Evolutionary conservation across 2,888 invertebrate species (phyloP).

Genomic region (Eupithecia dodoneata): DNA sequence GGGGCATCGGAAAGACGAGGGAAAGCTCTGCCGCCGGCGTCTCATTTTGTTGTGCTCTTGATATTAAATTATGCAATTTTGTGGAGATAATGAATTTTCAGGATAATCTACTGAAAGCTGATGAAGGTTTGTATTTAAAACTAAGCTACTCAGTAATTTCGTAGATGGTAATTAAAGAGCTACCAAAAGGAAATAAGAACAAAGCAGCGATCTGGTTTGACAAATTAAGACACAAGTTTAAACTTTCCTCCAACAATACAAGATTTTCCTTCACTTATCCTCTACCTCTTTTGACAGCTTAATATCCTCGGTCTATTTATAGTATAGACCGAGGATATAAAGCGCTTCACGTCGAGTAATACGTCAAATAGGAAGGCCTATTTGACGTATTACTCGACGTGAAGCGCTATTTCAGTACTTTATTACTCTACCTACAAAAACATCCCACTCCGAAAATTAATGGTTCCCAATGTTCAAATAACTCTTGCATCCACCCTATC

Average conservation of each 20-base stretch:
- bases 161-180: neutral
- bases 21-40: conserved; percentile 35
- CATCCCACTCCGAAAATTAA: neutral
- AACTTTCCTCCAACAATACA: neutral
- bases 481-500: conserved; percentile 1
- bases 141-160: neutral
- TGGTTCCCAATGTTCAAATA: conserved; percentile 1
- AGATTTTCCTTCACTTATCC: neutral
- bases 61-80: conserved; percentile 24
- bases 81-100: conserved; percentile 17
- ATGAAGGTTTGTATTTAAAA: conserved; percentile 4
- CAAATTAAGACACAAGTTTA: neutral
- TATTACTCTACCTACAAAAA: conserved; percentile 11
- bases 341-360: no score
- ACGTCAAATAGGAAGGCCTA: no score
- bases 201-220: neutral
- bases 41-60: conserved; percentile 19
- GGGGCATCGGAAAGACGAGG: conserved; percentile 56
- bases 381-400: neutral
- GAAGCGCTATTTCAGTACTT: neutral
- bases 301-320: no score
- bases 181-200: neutral
- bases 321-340: no score
- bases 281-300: neutral
- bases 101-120: conserved; percentile 12